These are phyloP conservation scores for Gambusia yucatana DNA, from an alignment of 2,797 vertebrate species.

Conservation along the genomic window DNA sequence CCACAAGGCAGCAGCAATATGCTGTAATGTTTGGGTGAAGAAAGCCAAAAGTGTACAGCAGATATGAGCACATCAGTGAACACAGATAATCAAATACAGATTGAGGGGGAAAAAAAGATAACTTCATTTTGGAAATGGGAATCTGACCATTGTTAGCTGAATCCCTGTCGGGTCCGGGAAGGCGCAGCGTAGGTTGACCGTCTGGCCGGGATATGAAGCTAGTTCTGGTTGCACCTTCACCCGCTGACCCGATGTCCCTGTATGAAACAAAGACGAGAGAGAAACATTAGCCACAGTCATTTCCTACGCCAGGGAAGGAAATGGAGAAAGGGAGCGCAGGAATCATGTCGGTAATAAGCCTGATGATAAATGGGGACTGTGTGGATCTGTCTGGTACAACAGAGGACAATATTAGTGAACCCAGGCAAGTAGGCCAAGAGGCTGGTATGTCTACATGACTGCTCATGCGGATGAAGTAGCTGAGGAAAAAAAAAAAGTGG, in stretches of 20 bases:
- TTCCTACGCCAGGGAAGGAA: slow-evolving; percentile 22
- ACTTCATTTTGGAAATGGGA: slow-evolving; percentile 11
- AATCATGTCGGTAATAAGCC: slow-evolving; percentile 43
- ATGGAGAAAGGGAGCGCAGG: slow-evolving; percentile 21
- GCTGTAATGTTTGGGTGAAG: slow-evolving; percentile 35
- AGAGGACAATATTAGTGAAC: slow-evolving; percentile 69
- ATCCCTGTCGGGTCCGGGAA: slow-evolving; percentile 69
- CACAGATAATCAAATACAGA: slow-evolving; percentile 36
- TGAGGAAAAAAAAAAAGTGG: neutral
- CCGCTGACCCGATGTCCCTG: slow-evolving; percentile 77
- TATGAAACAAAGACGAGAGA: slow-evolving; percentile 20
- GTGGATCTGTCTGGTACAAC: slow-evolving; percentile 61
- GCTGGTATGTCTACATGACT: slow-evolving; percentile 58
- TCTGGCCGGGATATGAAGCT: slow-evolving; percentile 80
- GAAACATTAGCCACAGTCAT: slow-evolving; percentile 33
- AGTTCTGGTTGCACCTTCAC: slow-evolving; percentile 84
- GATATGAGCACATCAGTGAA: slow-evolving; percentile 8
- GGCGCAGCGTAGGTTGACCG: slow-evolving; percentile 82
- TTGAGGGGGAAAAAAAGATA: neutral
- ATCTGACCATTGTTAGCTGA: slow-evolving; percentile 83
- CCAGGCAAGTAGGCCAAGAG: slow-evolving; percentile 73
- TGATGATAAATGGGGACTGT: slow-evolving; percentile 70
- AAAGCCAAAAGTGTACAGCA: slow-evolving; percentile 41
- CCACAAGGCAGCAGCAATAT: slow-evolving; percentile 58
- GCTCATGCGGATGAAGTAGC: slow-evolving; percentile 34